Base-by-base conservation (phyloP, 1,140 invertebrate genomes). In the Cyrtorhinus lividipennis region DNA sequence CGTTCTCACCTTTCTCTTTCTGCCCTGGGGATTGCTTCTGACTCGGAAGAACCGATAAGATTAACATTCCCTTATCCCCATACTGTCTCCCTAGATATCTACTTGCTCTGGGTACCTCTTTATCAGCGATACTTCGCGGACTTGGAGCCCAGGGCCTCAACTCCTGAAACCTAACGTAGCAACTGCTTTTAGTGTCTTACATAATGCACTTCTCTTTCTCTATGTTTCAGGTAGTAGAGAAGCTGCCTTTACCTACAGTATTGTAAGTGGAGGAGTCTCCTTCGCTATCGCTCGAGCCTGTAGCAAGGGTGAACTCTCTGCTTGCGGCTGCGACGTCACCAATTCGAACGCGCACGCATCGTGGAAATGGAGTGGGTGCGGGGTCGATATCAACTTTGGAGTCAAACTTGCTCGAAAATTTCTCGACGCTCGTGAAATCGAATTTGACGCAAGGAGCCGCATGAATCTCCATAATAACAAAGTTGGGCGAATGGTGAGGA, bases 381-480 rank as follows among this genome's bases (percentile, higher is more conserved):
- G 86, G 66, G 87, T 85, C 0, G 85, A 89, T 68, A 82, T 90
- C 22, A 81, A 82, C 12, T 89, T 81, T 66, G 88, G 89, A 10
- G 83, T 87, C 71, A 78, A 81, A 66, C 85, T 89, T 72, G 83
- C 88, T 23, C 77, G 88, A 56, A 82, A 83, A 69, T 92, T 92
- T 75, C 79, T 92, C 66, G 90, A 94, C 74, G 83, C 88, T 53
- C 77, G 89, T 60, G 85, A 92, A 71, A 76, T 90, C 61, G 88
- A 92, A 71, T 24, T 24, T 15, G 87, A 93, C 72, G 87, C 87
- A 2, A 77, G 92, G 27, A 88, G 87, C 59, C 76, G 94, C 65
- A 96, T 98, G 92, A 98, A 98, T 76, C 78, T 97, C 26, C 95
- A 98, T 74, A 98, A 98, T 74, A 98, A 97, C 77, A 83, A 88